Conservation (phyloP, 2,113 vertebrate genomes). For the Hippocampus abdominalis region DNA sequence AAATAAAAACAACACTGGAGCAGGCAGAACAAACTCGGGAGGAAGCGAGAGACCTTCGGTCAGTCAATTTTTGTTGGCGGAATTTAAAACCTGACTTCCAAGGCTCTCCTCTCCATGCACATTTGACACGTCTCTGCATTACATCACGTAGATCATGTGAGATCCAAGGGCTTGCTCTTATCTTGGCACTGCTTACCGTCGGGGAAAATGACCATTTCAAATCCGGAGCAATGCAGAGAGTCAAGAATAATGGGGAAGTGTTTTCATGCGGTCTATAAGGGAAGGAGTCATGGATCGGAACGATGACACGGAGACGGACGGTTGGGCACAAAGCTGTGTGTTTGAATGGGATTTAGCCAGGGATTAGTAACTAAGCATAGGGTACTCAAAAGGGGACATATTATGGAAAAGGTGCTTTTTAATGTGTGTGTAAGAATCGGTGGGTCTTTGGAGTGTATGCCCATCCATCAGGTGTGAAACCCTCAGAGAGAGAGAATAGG, state of each 20-base stretch:
- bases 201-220: not conserved
- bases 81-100: conserved; percentile 83
- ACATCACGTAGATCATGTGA: not conserved
- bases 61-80: conserved; percentile 41
- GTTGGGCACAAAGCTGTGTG: conserved; percentile 54
- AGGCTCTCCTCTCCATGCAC: conserved; percentile 77
- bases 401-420: conserved; percentile 5
- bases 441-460: not conserved
- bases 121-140: conserved; percentile 52
- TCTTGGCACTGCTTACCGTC: not conserved
- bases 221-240: conserved; percentile 53
- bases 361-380: conserved; percentile 26
- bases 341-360: conserved; percentile 16
- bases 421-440: conserved; percentile 1
- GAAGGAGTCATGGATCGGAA: conserved; percentile 9
- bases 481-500: not conserved
- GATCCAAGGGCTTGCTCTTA: conserved; percentile 8
- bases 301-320: conserved; percentile 39
- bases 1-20: conserved; percentile 41
- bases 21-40: conserved; percentile 67
- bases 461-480: not conserved
- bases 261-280: conserved; percentile 47
- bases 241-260: conserved; percentile 17
- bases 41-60: conserved; percentile 64
- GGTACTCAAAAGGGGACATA: not conserved